Evolutionary conservation across 2,888 invertebrate species (phyloP).

Genomic region (Druceiella hillmani): DNA sequence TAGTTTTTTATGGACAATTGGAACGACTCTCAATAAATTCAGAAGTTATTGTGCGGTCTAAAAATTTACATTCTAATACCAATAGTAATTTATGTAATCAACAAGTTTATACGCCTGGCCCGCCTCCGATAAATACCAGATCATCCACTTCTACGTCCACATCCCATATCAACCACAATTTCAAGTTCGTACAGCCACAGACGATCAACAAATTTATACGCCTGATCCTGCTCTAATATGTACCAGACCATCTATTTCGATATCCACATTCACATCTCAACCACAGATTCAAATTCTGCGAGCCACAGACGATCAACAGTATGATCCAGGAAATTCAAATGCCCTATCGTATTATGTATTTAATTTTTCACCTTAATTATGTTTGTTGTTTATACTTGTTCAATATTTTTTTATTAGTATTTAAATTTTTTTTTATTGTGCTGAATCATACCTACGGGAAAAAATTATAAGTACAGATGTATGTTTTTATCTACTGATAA

Average conservation of each 20-base stretch:
- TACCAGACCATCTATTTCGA: constrained; percentile 7
- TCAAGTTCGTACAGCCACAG: not conserved
- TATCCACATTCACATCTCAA: constrained; percentile 6
- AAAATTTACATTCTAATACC: too few relatives aligned
- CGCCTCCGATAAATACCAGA: not conserved
- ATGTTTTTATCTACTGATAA: too few relatives aligned
- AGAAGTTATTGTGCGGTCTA: too few relatives aligned
- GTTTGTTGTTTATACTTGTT: too few relatives aligned
- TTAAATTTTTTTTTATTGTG: too few relatives aligned
- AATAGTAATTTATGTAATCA: not conserved
- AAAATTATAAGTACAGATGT: too few relatives aligned
- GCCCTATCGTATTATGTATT: constrained; percentile 3
- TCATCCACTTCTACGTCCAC: constrained; percentile 1
- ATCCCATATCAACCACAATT: not conserved
- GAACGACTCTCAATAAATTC: constrained; percentile 2
- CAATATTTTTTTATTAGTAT: too few relatives aligned
- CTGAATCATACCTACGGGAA: too few relatives aligned
- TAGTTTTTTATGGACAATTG: constrained; percentile 8
- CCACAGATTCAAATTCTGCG: constrained; percentile 3
- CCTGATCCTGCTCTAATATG: constrained; percentile 2
- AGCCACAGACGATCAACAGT: constrained; percentile 4
- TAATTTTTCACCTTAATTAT: constrained; percentile 5
- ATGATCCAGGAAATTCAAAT: constrained; percentile 1
- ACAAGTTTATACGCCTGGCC: not conserved
- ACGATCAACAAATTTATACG: not conserved